Evolutionary conservation across 2,888 invertebrate species (phyloP).

Genomic region (Minunthozetes semirufus): DNA sequence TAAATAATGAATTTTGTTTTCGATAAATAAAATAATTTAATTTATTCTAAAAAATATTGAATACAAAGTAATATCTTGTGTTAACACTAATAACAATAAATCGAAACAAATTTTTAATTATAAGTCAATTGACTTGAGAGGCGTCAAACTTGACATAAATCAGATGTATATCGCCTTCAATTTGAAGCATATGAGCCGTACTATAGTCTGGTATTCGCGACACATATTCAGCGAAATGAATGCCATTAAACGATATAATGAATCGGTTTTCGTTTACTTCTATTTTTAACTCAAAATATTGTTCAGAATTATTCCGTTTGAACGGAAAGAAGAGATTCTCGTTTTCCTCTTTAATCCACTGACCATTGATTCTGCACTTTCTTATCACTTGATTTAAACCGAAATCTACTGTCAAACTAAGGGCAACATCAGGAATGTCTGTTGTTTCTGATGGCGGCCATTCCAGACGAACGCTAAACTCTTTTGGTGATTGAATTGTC

Average conservation of each 20-base stretch:
- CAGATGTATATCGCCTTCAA: not conserved
- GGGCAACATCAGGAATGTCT: not conserved
- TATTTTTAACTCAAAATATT: constrained; percentile 11
- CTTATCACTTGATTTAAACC: not conserved
- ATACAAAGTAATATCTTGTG: too few species aligned
- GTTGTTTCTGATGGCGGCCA: not conserved
- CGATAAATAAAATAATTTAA: too few species aligned
- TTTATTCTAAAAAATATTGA: too few species aligned
- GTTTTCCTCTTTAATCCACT: constrained; percentile 12
- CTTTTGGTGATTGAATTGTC: not conserved
- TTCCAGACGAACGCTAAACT: not conserved
- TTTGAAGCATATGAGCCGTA: constrained; percentile 14
- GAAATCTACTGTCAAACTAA: not conserved
- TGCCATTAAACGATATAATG: constrained; percentile 9
- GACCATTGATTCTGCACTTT: not conserved
- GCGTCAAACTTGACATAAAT: constrained; percentile 26
- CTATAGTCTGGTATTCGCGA: not conserved
- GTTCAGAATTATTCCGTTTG: not conserved
- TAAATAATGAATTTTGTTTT: too few species aligned
- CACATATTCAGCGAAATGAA: not conserved
- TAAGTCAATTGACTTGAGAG: constrained; percentile 6
- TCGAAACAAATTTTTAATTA: too few species aligned
- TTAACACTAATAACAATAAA: too few species aligned
- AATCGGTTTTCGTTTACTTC: constrained; percentile 1
- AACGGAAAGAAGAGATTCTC: not conserved